Evolutionary conservation across 2,113 vertebrate genomes (phyloP).

Genomic region (Aramus guarauna): DNA sequence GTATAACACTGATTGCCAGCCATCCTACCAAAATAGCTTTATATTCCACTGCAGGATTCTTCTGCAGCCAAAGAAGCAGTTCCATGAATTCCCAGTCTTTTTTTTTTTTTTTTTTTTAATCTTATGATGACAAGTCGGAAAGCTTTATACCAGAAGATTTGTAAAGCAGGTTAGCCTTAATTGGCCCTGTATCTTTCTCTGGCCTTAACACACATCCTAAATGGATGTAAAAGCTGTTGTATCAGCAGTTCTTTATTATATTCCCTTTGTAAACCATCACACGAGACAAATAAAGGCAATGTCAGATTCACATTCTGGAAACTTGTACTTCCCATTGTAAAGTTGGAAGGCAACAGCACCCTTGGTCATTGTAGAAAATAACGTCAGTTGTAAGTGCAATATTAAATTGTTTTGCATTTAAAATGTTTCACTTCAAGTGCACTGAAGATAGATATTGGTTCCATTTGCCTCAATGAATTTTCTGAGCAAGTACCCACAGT

Average conservation of each 20-base stretch:
- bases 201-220: background rate
- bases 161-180: background rate
- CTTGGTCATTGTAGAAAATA: background rate
- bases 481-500: background rate
- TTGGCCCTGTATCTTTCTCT: background rate
- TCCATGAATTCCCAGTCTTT: background rate
- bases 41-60: background rate
- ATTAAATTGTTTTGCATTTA: background rate
- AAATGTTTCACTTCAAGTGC: background rate
- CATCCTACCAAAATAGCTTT: background rate
- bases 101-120: background rate
- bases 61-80: background rate
- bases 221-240: background rate
- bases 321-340: background rate
- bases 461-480: background rate
- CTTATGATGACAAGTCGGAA: background rate
- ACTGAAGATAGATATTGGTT: background rate
- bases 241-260: background rate
- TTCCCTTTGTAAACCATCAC: background rate
- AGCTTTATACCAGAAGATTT: background rate
- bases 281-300: background rate
- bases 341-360: background rate
- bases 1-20: background rate
- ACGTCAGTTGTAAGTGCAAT: background rate
- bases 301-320: background rate